Percentiles rank a stretch among this genome's conserved stretches.
phyloP scores from a whole-genome alignment of 2,888 invertebrate species.

The Catocala fraxini region DNA sequence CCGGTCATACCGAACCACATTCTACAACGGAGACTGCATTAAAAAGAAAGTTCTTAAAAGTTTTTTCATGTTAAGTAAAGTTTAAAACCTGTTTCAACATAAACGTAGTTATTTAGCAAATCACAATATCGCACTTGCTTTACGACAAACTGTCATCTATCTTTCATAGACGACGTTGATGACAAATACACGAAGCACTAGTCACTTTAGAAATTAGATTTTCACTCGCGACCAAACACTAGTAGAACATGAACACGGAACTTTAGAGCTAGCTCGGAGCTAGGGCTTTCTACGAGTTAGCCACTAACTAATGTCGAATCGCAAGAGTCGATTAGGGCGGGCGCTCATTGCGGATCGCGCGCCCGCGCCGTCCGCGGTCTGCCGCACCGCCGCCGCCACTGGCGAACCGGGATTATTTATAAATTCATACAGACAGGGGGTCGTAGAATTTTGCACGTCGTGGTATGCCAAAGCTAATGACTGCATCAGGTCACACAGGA shows the following conservation, averaged over 20 bases:
- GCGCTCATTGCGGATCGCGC: constrained; percentile 76
- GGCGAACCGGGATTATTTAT: constrained; percentile 86
- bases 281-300: constrained; percentile 33
- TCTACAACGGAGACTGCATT: constrained; percentile 20
- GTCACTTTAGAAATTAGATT: constrained; percentile 50
- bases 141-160: constrained; percentile 49
- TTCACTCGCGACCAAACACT: constrained; percentile 56
- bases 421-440: constrained; percentile 86
- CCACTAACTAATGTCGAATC: constrained; percentile 58
- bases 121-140: constrained; percentile 40
- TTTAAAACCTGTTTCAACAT: constrained; percentile 27
- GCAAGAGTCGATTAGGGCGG: constrained; percentile 77
- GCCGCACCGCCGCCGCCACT: constrained; percentile 86
- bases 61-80: constrained; percentile 24
- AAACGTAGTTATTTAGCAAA: constrained; percentile 20
- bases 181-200: constrained; percentile 42
- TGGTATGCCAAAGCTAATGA: constrained; percentile 77
- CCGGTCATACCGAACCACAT: constrained; percentile 45
- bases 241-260: constrained; percentile 24
- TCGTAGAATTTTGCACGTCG: constrained; percentile 84
- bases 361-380: constrained; percentile 87
- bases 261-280: constrained; percentile 24
- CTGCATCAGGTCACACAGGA: constrained; percentile 77
- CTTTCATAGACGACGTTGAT: constrained; percentile 45
- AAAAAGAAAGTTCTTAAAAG: constrained; percentile 34